Evolutionary conservation across 2,113 vertebrate genomes (phyloP), one percentile per base, ranked within the genome.

Genomic region (Porphyrio hochstetteri): DNA sequence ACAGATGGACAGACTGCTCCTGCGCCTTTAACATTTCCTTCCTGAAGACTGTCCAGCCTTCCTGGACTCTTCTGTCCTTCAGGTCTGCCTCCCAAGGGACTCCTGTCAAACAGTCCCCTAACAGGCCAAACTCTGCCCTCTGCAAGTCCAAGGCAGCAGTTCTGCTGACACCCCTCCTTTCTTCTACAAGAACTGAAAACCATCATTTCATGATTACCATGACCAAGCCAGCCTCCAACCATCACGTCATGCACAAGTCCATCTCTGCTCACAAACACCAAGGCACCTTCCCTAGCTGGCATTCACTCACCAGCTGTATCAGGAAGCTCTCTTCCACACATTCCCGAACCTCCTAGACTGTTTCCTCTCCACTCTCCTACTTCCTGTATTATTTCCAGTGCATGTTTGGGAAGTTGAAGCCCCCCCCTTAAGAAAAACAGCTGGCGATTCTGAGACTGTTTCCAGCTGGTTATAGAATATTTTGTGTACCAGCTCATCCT

Each of bases 381-480:
- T 46, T 46, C 44, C 44, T 19, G 44, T 46, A 46, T 18, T 18
- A 35, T 84, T 84, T 63, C 29, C 38, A 53, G 25, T 25, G 31
- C 57, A 53, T 12, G 24, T 19, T 18, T 35, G 27, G 5, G 20
- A 55, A 55, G 7, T 31, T 44, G 25, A 25, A 72, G 36, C 10
- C 3, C 0, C 42, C 6, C 19, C 19, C 48, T 42, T 8, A 6
- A 25, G 42, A 40, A 86, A 15, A n/a, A 59, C 19, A 29, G 14
- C 29, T 76, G 24, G n/a, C 1, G 3, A 59, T 24, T 0, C 0
- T 16, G 19, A 59, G 24, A 50, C 31, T 59, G 67, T 9, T 59
- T 20, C 29, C n/a, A 28, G 24, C 19, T 86, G 61, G 19, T 77
- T 33, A 42, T 3, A 36, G 21, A 11, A 19, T 44, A 71, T 27